Base-by-base conservation (phyloP, 2,888 invertebrate species). In the Iphiclides podalirius region DNA sequence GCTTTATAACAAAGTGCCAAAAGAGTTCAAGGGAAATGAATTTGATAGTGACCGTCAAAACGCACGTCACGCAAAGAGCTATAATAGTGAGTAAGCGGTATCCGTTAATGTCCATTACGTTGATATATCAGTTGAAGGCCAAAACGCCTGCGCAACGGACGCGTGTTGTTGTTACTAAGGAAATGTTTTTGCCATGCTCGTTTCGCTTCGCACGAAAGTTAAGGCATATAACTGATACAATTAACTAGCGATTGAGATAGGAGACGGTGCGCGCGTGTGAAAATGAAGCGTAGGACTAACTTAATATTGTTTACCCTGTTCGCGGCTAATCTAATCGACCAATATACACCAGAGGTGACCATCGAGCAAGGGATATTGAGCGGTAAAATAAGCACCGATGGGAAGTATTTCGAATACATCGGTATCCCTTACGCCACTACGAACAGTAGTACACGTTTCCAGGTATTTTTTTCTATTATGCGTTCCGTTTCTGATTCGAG, bases 371-470 rank as follows among this genome's bases (percentile, higher is more conserved):
- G 85, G 44, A 71, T 54, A 66, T 63, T 86, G 60, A 76, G 68
- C 64, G 87, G 86, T 64, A 79, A 77, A 68, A 61, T 79, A 0
- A 86, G 77, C 43, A 56, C 46, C 0, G 83, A 85, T 75, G 86
- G 86, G 37, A 61, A 78, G 42, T 70, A 73, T 68, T 80, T 75
- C 23, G 80, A 85, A 71, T 86, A 86, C 66, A 52, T 79, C 7
- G 85, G 87, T 4, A 84, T 87, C 54, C 87, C 86, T 1, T 87
- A 87, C 43, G 85, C 79, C 8, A 75, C 76, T 1, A 67, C 72
- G 13, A 79, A 77, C 46, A 74, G 66, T 36, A 74, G 61, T 28
- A 74, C 68, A 23, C 67, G 84, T 59, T 86, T 86, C 66, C 73
- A 84, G 79, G 87, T 86, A 49, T 60, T 66, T 60, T 31, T 47